These are phyloP conservation scores for Dolomedes plantarius DNA, from an alignment of 2,888 invertebrate species.

Conservation along the genomic window DNA sequence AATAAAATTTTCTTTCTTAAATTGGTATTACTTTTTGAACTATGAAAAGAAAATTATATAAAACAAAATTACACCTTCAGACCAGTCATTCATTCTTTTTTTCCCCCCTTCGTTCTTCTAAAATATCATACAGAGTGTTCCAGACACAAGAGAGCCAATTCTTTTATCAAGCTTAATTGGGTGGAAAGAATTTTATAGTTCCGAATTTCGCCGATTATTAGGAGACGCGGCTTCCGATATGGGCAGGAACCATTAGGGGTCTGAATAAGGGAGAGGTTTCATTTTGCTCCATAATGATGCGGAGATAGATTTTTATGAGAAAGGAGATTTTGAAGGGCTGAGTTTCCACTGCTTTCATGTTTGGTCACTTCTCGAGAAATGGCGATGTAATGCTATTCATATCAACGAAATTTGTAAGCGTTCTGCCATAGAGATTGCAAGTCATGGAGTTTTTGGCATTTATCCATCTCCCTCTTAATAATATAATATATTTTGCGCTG, in stretches of 20 bases:
- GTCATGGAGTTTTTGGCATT: no score
- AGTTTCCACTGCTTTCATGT: no score
- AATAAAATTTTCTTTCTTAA: background rate
- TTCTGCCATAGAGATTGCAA: no score
- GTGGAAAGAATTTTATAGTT: constrained; percentile 70
- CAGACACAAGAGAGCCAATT: background rate
- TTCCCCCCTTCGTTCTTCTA: background rate
- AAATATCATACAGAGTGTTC: background rate
- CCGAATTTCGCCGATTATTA: constrained; percentile 47
- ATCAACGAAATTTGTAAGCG: no score
- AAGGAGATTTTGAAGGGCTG: background rate
- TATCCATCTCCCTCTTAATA: no score
- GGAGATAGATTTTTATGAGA: constrained; percentile 54
- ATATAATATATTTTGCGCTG: no score
- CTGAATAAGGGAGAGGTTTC: constrained; percentile 41
- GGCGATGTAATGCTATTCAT: no score
- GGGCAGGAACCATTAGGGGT: constrained; percentile 38
- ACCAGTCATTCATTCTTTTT: background rate
- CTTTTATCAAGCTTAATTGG: constrained; percentile 66
- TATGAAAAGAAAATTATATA: constrained; percentile 5
- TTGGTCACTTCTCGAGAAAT: no score
- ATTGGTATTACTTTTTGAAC: background rate
- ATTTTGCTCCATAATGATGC: constrained; percentile 57
- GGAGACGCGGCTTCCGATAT: constrained; percentile 39
- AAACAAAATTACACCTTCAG: background rate